Evolutionary conservation across 1,140 invertebrate genomes (phyloP).

Genomic region (Pachypsylla venusta): DNA sequence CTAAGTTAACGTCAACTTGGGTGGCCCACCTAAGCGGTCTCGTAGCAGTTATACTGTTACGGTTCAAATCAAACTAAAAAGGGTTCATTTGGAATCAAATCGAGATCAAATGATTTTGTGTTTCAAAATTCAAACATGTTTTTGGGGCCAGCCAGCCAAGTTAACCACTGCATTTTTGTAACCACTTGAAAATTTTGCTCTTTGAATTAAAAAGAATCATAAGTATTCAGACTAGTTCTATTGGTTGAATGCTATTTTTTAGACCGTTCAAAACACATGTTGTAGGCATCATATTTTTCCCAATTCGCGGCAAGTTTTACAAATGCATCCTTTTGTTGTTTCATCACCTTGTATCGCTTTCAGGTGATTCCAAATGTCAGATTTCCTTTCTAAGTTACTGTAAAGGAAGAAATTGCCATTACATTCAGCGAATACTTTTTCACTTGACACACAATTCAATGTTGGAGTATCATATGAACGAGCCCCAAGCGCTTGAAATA

Average conservation of each 20-base stretch:
- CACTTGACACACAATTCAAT: constrained; percentile 22
- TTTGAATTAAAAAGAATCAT: constrained; percentile 26
- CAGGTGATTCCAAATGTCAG: background rate
- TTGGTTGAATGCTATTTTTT: constrained; percentile 11
- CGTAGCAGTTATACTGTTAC: no score
- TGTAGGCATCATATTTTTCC: constrained; percentile 14
- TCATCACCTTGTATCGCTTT: constrained; percentile 15
- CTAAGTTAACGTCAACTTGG: no score
- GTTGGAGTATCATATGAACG: constrained; percentile 6
- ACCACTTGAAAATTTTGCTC: constrained; percentile 29
- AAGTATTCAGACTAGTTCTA: constrained; percentile 21
- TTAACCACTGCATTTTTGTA: constrained; percentile 22
- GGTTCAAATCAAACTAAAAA: no score
- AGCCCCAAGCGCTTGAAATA: background rate
- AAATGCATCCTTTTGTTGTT: constrained; percentile 15
- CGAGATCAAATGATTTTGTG: no score
- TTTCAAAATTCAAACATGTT: no score
- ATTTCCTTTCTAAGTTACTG: constrained; percentile 14
- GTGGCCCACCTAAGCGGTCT: no score
- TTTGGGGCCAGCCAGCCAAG: no score
- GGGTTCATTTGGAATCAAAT: no score
- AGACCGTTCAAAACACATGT: constrained; percentile 21
- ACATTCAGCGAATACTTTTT: constrained; percentile 21
- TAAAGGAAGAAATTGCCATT: constrained; percentile 15
- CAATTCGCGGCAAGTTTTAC: constrained; percentile 16